phyloP scores from a whole-genome alignment of 1,140 invertebrate species.

The Sipha flava region DNA sequence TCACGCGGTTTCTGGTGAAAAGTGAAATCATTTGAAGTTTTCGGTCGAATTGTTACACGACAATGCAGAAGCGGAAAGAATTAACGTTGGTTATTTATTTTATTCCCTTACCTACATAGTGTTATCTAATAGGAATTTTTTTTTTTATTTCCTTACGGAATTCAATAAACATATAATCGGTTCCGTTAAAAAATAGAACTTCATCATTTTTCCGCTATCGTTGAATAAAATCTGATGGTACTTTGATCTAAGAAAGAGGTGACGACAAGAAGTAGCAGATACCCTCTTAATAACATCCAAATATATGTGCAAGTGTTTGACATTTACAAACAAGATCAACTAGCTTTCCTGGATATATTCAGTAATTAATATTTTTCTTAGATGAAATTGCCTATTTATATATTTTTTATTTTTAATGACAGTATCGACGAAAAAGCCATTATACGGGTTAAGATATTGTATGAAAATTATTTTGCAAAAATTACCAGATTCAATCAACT shows the following conservation, averaged over 20 bases:
- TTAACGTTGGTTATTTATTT: not conserved
- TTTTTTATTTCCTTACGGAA: not conserved
- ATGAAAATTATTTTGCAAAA: not conserved
- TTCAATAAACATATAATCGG: not conserved
- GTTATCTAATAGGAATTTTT: not conserved
- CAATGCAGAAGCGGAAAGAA: not conserved
- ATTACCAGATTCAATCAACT: not conserved
- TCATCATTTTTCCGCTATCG: not conserved
- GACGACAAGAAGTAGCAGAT: no score
- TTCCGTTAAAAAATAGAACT: not conserved
- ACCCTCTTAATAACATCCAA: not conserved
- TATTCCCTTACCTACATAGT: not conserved
- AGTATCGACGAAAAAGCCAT: slow-evolving; percentile 4
- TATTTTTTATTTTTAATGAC: not conserved
- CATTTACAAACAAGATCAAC: not conserved
- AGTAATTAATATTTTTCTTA: not conserved
- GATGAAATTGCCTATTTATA: not conserved
- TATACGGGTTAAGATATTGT: slow-evolving; percentile 17
- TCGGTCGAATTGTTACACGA: slow-evolving; percentile 8
- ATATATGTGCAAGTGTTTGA: not conserved
- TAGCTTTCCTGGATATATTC: not conserved
- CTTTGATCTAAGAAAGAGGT: not conserved
- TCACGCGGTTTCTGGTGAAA: not conserved
- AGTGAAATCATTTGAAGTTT: slow-evolving; percentile 24
- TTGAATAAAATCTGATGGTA: not conserved